Base-by-base conservation (phyloP, 2,797 vertebrate species). In the Neopelma chrysocephalum region DNA sequence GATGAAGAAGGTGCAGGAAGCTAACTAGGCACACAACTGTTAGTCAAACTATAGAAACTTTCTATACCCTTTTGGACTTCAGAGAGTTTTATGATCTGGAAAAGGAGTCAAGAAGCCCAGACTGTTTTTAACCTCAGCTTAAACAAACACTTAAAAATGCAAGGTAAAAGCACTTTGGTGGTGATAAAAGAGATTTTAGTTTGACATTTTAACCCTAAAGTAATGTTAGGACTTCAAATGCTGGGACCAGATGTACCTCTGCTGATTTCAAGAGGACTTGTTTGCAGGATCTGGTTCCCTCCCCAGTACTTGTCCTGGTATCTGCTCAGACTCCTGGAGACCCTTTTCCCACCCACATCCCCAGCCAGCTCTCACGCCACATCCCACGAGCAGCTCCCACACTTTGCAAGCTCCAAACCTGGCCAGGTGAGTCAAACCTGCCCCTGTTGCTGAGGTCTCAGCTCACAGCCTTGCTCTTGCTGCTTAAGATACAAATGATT, bases 401-500 rank as follows among this genome's bases (percentile, higher is more conserved):
- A 87, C 81, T 78, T 80, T 57, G 60, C 17, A 10, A 50, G 70
- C 81, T 87, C 83, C 71, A 82, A 27, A 93, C 90, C 95, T 0
- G 1, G 92, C 89, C 53, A 31, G 86, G 89, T 84, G 89, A 97
- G 95, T 95, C 90, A 93, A 96, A 97, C 96, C 95, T 94, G 95
- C 83, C 94, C 72, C 68, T 54, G 73, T 12, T 90, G 90, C 86
- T 7, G 21, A 90, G 64, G 40, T 77, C 83, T 95, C 54, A 4
- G 66, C 90, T 90, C 62, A 10, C 83, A 87, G 93, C 70, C 92
- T 20, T 38, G 58, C 2, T 7, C 85, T 85, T 11, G 6, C 90
- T 89, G 90, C 83, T 97, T 89, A 56, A 96, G 90, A 97, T 84
- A 96, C 94, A 96, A 96, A 96, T 95, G 48, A 87, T 72, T 36